Percentiles rank a stretch among this genome's conserved stretches.
Evolutionary conservation across 2,113 vertebrate genomes (phyloP).

Genomic region (Globicephala melas): DNA sequence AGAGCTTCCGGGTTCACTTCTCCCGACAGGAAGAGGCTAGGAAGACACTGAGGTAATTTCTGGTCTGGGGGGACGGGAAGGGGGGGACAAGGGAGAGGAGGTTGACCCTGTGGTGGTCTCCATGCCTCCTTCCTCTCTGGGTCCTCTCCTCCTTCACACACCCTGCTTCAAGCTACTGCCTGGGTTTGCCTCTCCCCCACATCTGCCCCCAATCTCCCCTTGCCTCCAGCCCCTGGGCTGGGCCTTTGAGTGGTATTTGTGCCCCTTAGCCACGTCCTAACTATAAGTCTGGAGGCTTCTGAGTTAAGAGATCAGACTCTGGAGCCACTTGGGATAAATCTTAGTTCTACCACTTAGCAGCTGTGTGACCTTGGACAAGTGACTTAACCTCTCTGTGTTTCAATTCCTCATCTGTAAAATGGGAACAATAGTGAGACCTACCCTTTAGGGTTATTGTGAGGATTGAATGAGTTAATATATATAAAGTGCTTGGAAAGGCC

Average conservation of each 20-base stretch:
- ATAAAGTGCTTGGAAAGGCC: neutral
- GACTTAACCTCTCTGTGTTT: neutral
- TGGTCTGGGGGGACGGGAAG: neutral
- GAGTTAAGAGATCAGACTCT: neutral
- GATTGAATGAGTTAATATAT: neutral
- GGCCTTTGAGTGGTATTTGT: neutral
- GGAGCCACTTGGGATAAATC: neutral
- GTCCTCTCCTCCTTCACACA: neutral
- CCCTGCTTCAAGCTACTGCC: neutral
- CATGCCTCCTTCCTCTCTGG: accelerated
- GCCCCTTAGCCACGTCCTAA: neutral
- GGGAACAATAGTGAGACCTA: neutral
- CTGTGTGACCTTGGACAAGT: neutral
- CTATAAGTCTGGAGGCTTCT: neutral
- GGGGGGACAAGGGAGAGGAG: neutral
- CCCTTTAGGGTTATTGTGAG: neutral
- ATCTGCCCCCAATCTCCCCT: accelerated
- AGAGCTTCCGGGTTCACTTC: slow-evolving; percentile 83
- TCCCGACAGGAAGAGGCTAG: slow-evolving; percentile 40
- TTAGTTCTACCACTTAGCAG: neutral
- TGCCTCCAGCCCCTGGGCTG: accelerated
- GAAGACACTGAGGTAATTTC: slow-evolving; percentile 85
- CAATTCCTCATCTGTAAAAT: neutral
- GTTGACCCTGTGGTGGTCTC: neutral
- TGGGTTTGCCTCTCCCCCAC: neutral